Evolutionary conservation across 1,140 invertebrate species (phyloP).

Genomic region (Palaemon carinicauda): DNA sequence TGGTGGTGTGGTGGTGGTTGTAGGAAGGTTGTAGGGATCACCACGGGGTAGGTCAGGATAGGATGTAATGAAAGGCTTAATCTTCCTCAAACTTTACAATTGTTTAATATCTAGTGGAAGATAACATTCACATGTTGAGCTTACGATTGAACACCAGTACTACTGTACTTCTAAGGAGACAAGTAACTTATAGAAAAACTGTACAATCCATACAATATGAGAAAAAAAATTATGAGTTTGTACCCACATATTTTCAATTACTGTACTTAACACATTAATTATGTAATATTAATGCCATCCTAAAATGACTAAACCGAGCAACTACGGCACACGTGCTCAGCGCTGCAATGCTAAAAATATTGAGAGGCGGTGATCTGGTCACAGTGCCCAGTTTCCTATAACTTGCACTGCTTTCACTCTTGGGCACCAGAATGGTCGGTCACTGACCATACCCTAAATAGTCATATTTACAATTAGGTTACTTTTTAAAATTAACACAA

Average conservation of each 20-base stretch:
- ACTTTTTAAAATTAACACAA: background rate
- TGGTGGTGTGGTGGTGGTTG: conserved; percentile 35
- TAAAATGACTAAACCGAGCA: conserved; percentile 45
- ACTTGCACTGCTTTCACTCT: background rate
- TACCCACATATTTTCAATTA: conserved; percentile 51
- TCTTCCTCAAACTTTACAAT: conserved; percentile 60
- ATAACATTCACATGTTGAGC: conserved; percentile 60
- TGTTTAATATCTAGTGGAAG: conserved; percentile 60
- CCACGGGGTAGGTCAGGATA: conserved; percentile 44
- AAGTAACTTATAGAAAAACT: conserved; percentile 58
- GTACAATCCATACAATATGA: conserved; percentile 53
- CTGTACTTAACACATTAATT: conserved; percentile 31
- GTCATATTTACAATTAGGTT: conserved; percentile 17
- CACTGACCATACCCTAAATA: conserved; percentile 21
- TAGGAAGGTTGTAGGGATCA: conserved; percentile 28
- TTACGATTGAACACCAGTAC: conserved; percentile 57
- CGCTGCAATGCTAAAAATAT: conserved; percentile 19
- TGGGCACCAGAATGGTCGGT: conserved; percentile 13
- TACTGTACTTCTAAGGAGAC: conserved; percentile 29
- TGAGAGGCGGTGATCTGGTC: conserved; percentile 42
- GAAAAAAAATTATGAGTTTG: conserved; percentile 47
- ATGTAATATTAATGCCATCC: conserved; percentile 52
- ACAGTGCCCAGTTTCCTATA: conserved; percentile 28
- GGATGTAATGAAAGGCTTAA: conserved; percentile 59
- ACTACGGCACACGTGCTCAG: conserved; percentile 38